These are phyloP conservation scores for Caradrina clavipalpis DNA, from an alignment of 2,888 invertebrate genomes.

Conservation along the genomic window DNA sequence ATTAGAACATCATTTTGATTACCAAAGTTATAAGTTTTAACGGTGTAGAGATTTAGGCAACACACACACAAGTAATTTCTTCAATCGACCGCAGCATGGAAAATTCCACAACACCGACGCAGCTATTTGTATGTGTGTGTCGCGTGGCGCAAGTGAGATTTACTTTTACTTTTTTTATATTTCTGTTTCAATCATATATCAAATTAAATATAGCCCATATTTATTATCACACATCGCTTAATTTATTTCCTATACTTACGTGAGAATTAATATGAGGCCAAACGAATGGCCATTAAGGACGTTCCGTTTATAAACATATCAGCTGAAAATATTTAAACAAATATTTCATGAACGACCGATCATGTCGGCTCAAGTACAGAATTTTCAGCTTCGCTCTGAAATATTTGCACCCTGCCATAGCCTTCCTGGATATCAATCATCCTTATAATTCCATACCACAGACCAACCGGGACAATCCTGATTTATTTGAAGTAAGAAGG, in stretches of 20 bases:
- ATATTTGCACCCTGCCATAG: background rate
- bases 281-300: constrained; percentile 63
- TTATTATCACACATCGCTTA: background rate
- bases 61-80: constrained; percentile 39
- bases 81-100: constrained; percentile 54
- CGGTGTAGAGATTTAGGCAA: constrained; percentile 12
- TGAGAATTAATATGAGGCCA: constrained; percentile 58
- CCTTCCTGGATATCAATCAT: background rate
- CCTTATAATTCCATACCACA: background rate
- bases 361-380: constrained; percentile 21
- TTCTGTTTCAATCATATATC: constrained; percentile 25
- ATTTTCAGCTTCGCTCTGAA: constrained; percentile 8
- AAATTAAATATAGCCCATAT: constrained; percentile 17
- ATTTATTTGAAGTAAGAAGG: background rate
- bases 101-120: constrained; percentile 60
- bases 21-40: constrained; percentile 36
- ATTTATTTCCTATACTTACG: constrained; percentile 43
- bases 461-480: background rate
- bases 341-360: constrained; percentile 52
- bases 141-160: constrained; percentile 53
- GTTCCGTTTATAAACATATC: constrained; percentile 77
- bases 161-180: constrained; percentile 62
- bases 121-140: constrained; percentile 34
- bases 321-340: constrained; percentile 66
- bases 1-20: constrained; percentile 31